A percentile compares a stretch with the other conserved stretches of the same genome.
phyloP scores from a whole-genome alignment of 2,888 invertebrate genomes.

The Cryptocheilus praepositus region DNA sequence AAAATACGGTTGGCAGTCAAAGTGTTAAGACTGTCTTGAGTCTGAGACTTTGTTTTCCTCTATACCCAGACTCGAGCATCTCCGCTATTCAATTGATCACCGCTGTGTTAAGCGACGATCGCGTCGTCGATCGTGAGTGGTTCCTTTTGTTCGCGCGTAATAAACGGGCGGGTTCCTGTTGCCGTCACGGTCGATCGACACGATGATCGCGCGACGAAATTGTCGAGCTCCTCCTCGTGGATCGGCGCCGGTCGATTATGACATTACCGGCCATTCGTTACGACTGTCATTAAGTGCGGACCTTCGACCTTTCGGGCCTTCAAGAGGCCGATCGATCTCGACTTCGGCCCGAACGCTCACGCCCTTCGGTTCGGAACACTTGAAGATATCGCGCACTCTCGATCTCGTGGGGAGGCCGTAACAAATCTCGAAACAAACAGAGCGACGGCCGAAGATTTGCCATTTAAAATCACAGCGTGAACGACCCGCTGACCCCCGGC shows the following conservation, averaged over 20 bases:
- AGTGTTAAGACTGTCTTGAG: no score
- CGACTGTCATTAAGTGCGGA: conserved; percentile 51
- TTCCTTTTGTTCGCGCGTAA: background rate
- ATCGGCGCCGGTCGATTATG: conserved; percentile 47
- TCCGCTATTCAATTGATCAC: no score
- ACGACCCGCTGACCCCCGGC: conserved; percentile 44
- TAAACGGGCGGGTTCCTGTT: conserved; percentile 3
- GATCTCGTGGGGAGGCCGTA: conserved; percentile 51
- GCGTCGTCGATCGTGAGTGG: no score
- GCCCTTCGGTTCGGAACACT: conserved; percentile 29
- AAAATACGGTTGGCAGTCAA: no score
- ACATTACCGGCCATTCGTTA: conserved; percentile 55
- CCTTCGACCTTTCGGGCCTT: conserved; percentile 47
- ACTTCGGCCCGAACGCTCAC: conserved; percentile 1
- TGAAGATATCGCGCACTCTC: conserved; percentile 7
- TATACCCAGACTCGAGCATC: no score
- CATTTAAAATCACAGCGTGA: conserved; percentile 70
- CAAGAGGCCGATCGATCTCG: conserved; percentile 3
- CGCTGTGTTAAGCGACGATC: no score
- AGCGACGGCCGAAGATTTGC: conserved; percentile 51
- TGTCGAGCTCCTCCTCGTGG: conserved; percentile 29
- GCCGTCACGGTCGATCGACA: conserved; percentile 21
- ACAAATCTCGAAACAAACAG: conserved; percentile 66
- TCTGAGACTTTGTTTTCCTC: no score
- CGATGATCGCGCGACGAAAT: conserved; percentile 44